Evolutionary conservation across 1,140 invertebrate genomes (phyloP), one percentile per base, ranked within the genome.

Genomic region (Trichonephila clavata): DNA sequence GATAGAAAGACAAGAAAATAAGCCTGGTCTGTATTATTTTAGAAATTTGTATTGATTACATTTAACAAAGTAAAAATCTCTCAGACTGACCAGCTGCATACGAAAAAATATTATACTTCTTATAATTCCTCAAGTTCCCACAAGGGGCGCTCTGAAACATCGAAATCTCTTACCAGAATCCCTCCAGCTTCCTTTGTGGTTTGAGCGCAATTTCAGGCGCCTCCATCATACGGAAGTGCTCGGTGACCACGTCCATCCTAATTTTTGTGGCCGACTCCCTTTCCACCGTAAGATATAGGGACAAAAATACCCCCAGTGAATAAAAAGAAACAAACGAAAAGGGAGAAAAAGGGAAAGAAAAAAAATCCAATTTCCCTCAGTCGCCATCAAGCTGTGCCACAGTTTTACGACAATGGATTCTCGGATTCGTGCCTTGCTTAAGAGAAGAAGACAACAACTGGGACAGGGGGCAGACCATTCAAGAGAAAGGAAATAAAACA

Each of bases 351-450:
- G 65, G 60, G 27, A 63, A 18, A 59, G 27, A 39, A 32, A 68
- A 84, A 84, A 92, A 92, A 92, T 81, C 71, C 90, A 77, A 83
- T 81, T 92, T 92, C 90, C 90, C 61, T 50, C 43, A n/a, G 81
- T 68, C 60, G 90, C 90, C 90, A 92, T 92, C 90, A 92, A 92
- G 59, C 90, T 32, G 20, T 63, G 77, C 50, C 90, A 65, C 59
- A 84, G 90, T 84, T 92, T 84, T 92, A 92, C 80, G 80, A 92
- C 90, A 92, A 83, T 92, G 77, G 71, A 61, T 84, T n/a, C 43
- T 32, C n/a, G 43, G 77, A 80, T 90, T 83, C 90, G 90, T 92
- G 90, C 59, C 59, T 27, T 50, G 90, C 90, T 92, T 92, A 92
- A 84, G 32, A 50, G 68, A 27, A 61, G 59, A 65, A 63, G 81